Evolutionary conservation across 2,113 vertebrate genomes (phyloP).

Genomic region (Syrmaticus mikado): DNA sequence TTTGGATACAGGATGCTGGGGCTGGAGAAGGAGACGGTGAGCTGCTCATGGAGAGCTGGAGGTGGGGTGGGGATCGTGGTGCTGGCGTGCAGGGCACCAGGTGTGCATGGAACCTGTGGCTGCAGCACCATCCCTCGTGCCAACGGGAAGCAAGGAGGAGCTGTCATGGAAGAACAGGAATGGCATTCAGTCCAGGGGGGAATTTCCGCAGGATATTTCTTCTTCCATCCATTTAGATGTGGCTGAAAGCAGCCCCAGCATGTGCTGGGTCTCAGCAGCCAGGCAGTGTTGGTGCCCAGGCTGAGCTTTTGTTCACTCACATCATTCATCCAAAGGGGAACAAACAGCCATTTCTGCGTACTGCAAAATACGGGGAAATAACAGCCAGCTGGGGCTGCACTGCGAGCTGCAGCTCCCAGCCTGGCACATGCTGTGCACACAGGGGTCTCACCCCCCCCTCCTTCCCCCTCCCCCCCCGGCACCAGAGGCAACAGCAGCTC

Average conservation of each 20-base stretch:
- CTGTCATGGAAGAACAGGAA: not conserved
- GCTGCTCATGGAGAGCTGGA: not conserved
- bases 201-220: slow-evolving; percentile 53
- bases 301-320: not conserved
- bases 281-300: not conserved
- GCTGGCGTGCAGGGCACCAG: fast-evolving
- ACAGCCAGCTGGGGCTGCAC: not conserved
- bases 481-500: not conserved
- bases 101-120: not conserved
- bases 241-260: not conserved
- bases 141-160: not conserved
- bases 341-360: not conserved
- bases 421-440: not conserved
- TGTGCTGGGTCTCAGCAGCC: not conserved
- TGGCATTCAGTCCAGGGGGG: not conserved
- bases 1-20: fast-evolving
- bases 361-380: not conserved
- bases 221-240: not conserved
- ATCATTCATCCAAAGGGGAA: not conserved
- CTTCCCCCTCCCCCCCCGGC: not conserved
- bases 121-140: not conserved
- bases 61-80: not conserved
- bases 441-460: not conserved
- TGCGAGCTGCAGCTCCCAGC: not conserved
- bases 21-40: no score